Percentiles rank a stretch among this genome's conserved stretches.
These are phyloP conservation scores for Penaeus japonicus DNA, from an alignment of 1,140 invertebrate species.

Conservation along the genomic window DNA sequence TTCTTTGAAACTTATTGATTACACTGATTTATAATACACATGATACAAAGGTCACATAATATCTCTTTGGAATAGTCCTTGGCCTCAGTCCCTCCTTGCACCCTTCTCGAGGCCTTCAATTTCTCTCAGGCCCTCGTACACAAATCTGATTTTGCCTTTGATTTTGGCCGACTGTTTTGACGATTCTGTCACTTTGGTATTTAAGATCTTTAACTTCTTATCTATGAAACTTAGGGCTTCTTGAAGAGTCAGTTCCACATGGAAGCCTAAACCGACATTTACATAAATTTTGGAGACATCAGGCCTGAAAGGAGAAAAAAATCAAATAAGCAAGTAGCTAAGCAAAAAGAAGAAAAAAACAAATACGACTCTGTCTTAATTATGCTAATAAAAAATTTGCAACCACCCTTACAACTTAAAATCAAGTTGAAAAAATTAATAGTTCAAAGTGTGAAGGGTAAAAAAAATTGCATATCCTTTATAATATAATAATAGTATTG, in stretches of 20 bases:
- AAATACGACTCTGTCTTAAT: neutral
- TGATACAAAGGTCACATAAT: too few species aligned
- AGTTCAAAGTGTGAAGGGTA: too few species aligned
- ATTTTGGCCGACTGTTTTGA: slow-evolving; percentile 41
- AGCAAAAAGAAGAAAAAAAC: neutral
- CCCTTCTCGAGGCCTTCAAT: neutral
- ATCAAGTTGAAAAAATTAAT: too few species aligned
- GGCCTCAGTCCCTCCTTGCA: neutral
- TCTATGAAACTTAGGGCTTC: slow-evolving; percentile 37
- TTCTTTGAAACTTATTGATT: too few species aligned
- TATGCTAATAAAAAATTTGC: too few species aligned
- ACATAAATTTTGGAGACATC: slow-evolving; percentile 41
- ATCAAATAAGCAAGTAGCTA: neutral
- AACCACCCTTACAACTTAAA: too few species aligned
- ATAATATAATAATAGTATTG: too few species aligned
- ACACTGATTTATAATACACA: too few species aligned
- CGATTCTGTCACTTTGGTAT: slow-evolving; percentile 24
- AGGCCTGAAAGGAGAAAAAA: slow-evolving; percentile 17
- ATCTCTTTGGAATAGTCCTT: too few species aligned
- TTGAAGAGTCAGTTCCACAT: slow-evolving; percentile 27
- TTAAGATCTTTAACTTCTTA: slow-evolving; percentile 36
- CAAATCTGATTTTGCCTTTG: slow-evolving; percentile 40
- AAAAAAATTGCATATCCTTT: too few species aligned
- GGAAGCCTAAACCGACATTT: slow-evolving; percentile 37
- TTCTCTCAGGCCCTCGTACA: slow-evolving; percentile 25